Conservation (phyloP, 2,113 vertebrate genomes). For the Zosterops borbonicus region DNA sequence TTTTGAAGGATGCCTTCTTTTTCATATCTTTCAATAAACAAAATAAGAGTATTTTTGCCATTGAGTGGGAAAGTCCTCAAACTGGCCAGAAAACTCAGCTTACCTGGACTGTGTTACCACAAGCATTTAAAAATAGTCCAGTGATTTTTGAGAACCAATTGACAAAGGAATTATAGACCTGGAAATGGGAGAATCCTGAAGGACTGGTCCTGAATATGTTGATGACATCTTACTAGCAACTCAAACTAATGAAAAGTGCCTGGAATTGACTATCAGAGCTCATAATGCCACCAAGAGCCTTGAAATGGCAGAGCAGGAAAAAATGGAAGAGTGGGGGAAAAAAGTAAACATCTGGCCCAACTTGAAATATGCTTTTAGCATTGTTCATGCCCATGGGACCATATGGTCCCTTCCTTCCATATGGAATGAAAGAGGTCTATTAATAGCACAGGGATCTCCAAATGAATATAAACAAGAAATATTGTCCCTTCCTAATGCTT, state of each 20-base stretch:
- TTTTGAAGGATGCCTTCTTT: not conserved
- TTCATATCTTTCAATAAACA: not conserved
- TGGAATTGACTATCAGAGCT: not conserved
- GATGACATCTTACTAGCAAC: not conserved
- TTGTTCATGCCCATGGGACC: not conserved
- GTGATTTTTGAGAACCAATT: not conserved
- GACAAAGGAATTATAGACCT: not conserved
- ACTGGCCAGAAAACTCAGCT: not conserved
- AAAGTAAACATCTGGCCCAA: not conserved
- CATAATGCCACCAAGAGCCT: not conserved
- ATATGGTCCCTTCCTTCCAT: too few relatives aligned
- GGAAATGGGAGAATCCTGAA: not conserved
- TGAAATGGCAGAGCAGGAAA: not conserved
- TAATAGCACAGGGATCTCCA: not conserved
- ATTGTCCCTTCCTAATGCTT: not conserved
- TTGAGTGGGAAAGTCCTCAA: not conserved
- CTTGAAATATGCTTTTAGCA: not conserved
- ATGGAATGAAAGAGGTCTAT: not conserved
- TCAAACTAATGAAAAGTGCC: not conserved
- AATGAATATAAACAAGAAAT: not conserved
- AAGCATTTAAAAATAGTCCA: not conserved
- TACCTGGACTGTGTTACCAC: not conserved
- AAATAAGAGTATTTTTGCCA: not conserved
- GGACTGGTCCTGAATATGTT: not conserved
- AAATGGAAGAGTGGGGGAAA: not conserved